Percentiles rank a stretch among this genome's conserved stretches.
phyloP scores from a whole-genome alignment of 2,888 invertebrate genomes.

The Graphium colonna region DNA sequence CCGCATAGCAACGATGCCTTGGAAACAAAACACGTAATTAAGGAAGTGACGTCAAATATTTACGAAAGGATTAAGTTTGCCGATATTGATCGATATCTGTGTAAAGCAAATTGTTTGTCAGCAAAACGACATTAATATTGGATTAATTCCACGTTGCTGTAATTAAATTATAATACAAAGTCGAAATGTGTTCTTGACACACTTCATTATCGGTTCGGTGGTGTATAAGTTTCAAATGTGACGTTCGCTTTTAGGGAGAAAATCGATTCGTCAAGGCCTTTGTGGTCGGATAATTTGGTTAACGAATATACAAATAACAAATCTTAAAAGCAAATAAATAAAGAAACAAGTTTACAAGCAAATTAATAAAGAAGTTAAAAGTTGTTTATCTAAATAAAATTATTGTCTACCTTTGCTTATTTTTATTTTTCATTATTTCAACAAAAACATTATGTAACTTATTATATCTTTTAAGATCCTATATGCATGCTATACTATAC shows the following conservation, averaged over 20 bases:
- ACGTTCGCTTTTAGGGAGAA: constrained; percentile 35
- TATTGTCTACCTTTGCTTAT: neutral
- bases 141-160: no score
- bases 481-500: no score
- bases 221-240: constrained; percentile 35
- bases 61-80: constrained; percentile 10
- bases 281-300: neutral
- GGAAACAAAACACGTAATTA: constrained; percentile 10
- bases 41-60: constrained; percentile 18
- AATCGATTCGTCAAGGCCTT: constrained; percentile 33
- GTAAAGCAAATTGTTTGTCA: constrained; percentile 33
- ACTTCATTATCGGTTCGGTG: constrained; percentile 44
- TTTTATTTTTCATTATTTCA: constrained; percentile 1
- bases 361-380: no score
- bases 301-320: neutral
- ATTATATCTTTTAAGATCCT: no score
- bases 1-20: constrained; percentile 16
- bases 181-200: constrained; percentile 51
- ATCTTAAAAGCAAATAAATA: neutral
- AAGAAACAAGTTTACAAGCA: neutral
- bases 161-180: constrained; percentile 28
- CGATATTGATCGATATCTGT: constrained; percentile 20
- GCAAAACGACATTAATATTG: constrained; percentile 15
- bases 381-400: constrained; percentile 3
- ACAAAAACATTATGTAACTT: no score